Base-by-base conservation (phyloP, 2,113 vertebrate genomes). In the Salvelinus alpinus region DNA sequence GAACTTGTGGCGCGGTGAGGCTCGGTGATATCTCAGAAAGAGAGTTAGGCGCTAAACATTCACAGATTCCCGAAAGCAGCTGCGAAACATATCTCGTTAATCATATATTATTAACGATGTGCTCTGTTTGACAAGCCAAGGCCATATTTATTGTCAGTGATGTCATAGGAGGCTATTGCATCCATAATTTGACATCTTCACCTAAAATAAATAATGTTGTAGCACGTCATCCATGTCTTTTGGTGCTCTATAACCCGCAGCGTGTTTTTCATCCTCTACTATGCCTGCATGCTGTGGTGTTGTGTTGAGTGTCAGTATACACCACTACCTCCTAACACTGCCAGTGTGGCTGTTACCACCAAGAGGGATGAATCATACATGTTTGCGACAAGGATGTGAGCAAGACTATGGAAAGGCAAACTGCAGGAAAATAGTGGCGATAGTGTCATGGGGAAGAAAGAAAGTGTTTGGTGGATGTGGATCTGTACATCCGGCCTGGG, bases 361-460 rank as follows among this genome's bases (percentile, higher is more conserved):
- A 68, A 68, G 31, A 7, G 66, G 27, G 66, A 27, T 38, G 66
- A 68, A 20, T 68, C 66, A 62, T n/a, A 62, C 59, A 9, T 62
- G n/a, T 62, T 62, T 62, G 59, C 2, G n/a, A 62, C n/a, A 62
- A 62, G 59, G n/a, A n/a, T 16, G 59, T 22, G 18, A 22, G 59
- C 9, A 3, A 62, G 59, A 22, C 3, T 5, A 22, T 24, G n/a
- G 7, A 62, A 7, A 54, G 4, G 16, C 51, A 18, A 54, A 18
- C 14, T 5, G 51, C 51, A 62, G 59, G 12, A 20, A n/a, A n/a
- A 22, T 60, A 22, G n/a, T 8, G 20, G 59, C 8, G 0, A 38
- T 38, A 38, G 38, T 38, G 38, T 8, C 38, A 38, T 38, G 38
- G 38, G 38, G 38, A n/a, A 11, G n/a, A 62, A n/a, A 24, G 20